Conservation (phyloP, 1,140 invertebrate genomes). For the Hypsibius dujardini region DNA sequence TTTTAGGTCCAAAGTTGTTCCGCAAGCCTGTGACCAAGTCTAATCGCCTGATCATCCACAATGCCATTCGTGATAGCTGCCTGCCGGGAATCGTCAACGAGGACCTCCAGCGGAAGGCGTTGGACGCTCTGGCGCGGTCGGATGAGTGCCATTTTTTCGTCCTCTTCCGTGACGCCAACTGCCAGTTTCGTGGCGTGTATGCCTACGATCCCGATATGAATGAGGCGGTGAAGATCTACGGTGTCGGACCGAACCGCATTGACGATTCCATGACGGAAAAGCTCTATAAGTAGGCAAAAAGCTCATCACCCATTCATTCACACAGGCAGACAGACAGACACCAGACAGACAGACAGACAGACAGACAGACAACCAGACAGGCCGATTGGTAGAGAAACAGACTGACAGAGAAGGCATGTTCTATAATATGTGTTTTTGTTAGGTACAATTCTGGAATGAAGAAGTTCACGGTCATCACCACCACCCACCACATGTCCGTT, state of each 20-base stretch:
- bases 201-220: slow-evolving; percentile 81
- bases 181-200: slow-evolving; percentile 92
- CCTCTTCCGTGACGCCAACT: slow-evolving; percentile 88
- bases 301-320: background rate
- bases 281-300: slow-evolving; percentile 89
- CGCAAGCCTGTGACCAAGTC: slow-evolving; percentile 89
- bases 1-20: slow-evolving; percentile 74
- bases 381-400: no score
- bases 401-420: background rate
- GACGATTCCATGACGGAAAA: slow-evolving; percentile 95
- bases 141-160: slow-evolving; percentile 85
- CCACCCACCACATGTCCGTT: slow-evolving; percentile 86
- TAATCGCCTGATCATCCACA: slow-evolving; percentile 86
- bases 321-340: background rate
- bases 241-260: slow-evolving; percentile 83
- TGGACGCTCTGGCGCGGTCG: slow-evolving; percentile 42
- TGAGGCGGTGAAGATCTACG: slow-evolving; percentile 75
- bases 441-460: slow-evolving; percentile 99
- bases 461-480: slow-evolving; percentile 89
- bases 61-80: slow-evolving; percentile 93
- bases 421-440: slow-evolving; percentile 13
- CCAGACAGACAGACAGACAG: no score
- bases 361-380: no score
- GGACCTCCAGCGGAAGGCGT: slow-evolving; percentile 72
- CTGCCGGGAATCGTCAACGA: slow-evolving; percentile 90